These are phyloP conservation scores for Xanthia icteritia DNA, from an alignment of 2,888 invertebrate genomes.

Conservation along the genomic window DNA sequence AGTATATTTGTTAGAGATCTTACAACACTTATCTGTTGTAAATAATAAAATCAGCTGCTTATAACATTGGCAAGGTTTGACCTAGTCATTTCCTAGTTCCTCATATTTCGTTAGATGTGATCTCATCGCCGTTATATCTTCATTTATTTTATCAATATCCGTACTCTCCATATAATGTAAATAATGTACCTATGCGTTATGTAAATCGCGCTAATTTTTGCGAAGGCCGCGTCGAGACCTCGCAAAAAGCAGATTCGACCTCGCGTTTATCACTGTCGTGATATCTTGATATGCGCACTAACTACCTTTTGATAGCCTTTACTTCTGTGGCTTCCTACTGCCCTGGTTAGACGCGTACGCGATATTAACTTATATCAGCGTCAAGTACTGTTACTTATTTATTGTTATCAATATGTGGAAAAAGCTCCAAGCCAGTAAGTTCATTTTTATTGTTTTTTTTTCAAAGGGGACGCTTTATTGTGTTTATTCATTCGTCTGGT, in stretches of 20 bases:
- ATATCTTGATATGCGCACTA: conserved; percentile 86
- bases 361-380: conserved; percentile 45
- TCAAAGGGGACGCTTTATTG: conserved; percentile 27
- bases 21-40: background rate
- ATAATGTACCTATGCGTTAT: conserved; percentile 79
- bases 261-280: conserved; percentile 86
- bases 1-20: conserved; percentile 2
- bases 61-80: conserved; percentile 29
- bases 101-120: conserved; percentile 73
- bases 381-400: conserved; percentile 32
- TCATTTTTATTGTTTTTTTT: conserved; percentile 50
- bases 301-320: conserved; percentile 81
- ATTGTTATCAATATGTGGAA: conserved; percentile 69
- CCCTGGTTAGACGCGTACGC: conserved; percentile 70
- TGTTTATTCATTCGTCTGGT: conserved; percentile 46
- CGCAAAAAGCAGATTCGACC: conserved; percentile 86
- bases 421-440: conserved; percentile 78
- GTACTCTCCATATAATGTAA: conserved; percentile 75
- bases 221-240: conserved; percentile 85
- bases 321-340: conserved; percentile 75
- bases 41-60: conserved; percentile 30
- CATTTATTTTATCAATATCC: conserved; percentile 76
- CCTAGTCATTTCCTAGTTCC: conserved; percentile 74
- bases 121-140: conserved; percentile 80
- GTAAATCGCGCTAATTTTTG: conserved; percentile 87